phyloP scores from a whole-genome alignment of 2,113 vertebrate genomes.

The Hyperopisus bebe region DNA sequence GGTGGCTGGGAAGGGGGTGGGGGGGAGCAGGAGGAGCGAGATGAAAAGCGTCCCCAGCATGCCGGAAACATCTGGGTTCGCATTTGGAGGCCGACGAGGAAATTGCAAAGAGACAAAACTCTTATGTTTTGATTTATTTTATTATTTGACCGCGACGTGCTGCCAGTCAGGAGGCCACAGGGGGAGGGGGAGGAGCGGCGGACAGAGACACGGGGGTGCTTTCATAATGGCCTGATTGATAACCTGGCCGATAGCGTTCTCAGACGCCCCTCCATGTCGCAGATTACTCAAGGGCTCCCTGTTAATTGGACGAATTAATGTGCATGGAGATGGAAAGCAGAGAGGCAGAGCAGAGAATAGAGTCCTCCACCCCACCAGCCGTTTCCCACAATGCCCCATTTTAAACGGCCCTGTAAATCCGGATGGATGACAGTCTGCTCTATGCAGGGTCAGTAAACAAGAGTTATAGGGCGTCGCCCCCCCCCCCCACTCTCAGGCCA shows the following conservation, averaged over 20 bases:
- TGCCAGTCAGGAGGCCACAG: constrained; percentile 72
- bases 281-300: constrained; percentile 66
- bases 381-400: constrained; percentile 5
- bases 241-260: constrained; percentile 73
- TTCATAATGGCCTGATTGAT: constrained; percentile 81
- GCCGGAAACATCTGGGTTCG: constrained; percentile 85
- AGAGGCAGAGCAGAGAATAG: constrained; percentile 30
- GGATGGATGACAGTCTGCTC: not conserved
- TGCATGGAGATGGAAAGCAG: constrained; percentile 17
- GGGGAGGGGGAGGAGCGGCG: constrained; percentile 66
- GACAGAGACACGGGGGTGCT: constrained; percentile 63
- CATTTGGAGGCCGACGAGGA: constrained; percentile 76
- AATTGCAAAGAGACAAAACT: constrained; percentile 77
- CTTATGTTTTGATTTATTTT: constrained; percentile 82
- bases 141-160: constrained; percentile 71
- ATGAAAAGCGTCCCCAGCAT: constrained; percentile 77
- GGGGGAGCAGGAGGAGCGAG: constrained; percentile 39
- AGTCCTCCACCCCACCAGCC: constrained; percentile 44
- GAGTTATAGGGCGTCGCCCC: constrained; percentile 8
- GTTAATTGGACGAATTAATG: constrained; percentile 61
- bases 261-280: constrained; percentile 69
- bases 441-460: constrained; percentile 16
- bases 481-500: not conserved
- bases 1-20: too few species aligned
- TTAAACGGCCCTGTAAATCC: constrained; percentile 25